Base-by-base conservation (phyloP, 2,888 invertebrate genomes). In the Opisthograptis luteolata region DNA sequence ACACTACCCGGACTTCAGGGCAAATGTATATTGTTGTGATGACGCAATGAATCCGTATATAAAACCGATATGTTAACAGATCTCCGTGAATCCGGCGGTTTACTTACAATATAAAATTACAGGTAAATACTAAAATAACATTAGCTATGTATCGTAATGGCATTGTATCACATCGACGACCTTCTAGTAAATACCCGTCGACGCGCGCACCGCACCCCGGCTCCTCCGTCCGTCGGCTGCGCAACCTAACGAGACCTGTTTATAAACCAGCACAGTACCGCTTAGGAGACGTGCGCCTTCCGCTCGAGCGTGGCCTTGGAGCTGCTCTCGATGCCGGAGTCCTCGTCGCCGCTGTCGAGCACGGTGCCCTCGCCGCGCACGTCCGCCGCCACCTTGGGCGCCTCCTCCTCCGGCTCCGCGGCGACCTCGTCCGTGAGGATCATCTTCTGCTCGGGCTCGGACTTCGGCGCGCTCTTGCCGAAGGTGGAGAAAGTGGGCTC, bases 271-370 rank as follows among this genome's bases (percentile, higher is more conserved):
- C 27, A 27, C 25, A 20, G 3, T 6, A 20, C 27, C 31, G 27
- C 31, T 22, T 84, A 84, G 25, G 82, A 83, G 51, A 84, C 76
- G 60, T 86, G 68, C 10, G 79, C 69, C 55, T 80, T 84, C 35
- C 93, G 80, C 67, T 93, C 93, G 20, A 93, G 83, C 5, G 93
- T 92, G 1, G 91, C 89, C 51, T 92, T 91, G 25, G 91, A 86
- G 72, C 93, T 93, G 62, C 93, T 93, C 70, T 93, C 93, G 35
- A 93, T 93, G 2, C 93, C 93, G 17, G 93, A 93, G 69, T 93
- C 93, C 61, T 93, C 93, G 65, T 93, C 93, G 0, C 93, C 93
- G 66, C 93, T 93, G 73, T 94, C 94, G 30, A 93, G 70, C 20
- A 93, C 85, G 30, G 93, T 92, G 1, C 93, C 93, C 66, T 93